Evolutionary conservation across 2,113 vertebrate species (phyloP), one percentile per base, ranked within the genome.

Genomic region (Peromyscus leucopus): DNA sequence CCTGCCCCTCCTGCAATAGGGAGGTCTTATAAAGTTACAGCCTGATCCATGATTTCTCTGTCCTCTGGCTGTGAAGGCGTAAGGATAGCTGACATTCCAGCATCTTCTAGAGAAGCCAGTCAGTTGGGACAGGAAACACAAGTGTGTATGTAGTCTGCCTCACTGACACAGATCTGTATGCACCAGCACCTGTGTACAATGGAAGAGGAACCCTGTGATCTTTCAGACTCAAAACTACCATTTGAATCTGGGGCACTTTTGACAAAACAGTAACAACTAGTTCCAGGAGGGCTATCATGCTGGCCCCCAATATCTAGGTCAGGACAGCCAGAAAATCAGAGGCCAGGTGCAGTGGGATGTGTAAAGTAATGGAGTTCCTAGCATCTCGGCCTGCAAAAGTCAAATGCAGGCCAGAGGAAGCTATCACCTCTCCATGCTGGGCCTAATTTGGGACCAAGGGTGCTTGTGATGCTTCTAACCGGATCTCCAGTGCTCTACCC

Each of bases 261-360:
- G 26, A 33, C 10, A 28, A 72, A 39, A 22, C 7, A 46, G 36
- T 15, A 5, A 57, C 16, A 2, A 0, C 0, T 46, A 7, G 83
- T 39, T 57, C 17, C 1, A 75, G 72, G 61, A 83, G 36, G n/a
- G 16, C 12, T 5, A 5, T 1, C 21, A 36, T 51, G 46, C 7
- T 74, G 22, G 22, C 13, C 12, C 36, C 72, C 22, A 22, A 9
- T 1, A n/a, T 2, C 15, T 22, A 36, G 31, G 28, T n/a, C 17
- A 36, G 17, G 36, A 13, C 11, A 67, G 61, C 0, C 89, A n/a
- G 4, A 33, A 39, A 48, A 36, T 61, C 36, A 65, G 69, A 33
- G 15, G 22, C 11, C n/a, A 28, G 55, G 42, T 6, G 42, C 3
- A 0, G 10, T 8, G 0, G 33, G 28, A 16, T 1, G 1, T 31